phyloP scores from a whole-genome alignment of 2,113 vertebrate species.

The Rhea americana region DNA sequence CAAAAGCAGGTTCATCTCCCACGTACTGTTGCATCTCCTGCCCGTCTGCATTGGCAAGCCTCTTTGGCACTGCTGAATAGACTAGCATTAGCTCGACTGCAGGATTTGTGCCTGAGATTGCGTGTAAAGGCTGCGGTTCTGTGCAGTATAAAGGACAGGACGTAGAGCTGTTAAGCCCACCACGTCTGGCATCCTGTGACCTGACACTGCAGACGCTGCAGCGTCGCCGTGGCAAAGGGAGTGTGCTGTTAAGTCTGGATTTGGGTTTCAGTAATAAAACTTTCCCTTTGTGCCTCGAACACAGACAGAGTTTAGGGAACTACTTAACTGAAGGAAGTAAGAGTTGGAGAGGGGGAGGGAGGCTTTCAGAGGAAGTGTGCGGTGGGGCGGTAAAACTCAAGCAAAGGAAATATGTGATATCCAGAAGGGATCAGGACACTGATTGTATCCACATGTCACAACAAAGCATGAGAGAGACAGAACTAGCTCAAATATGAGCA shows the following conservation, averaged over 20 bases:
- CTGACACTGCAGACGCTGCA: not conserved
- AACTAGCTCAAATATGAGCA: not conserved
- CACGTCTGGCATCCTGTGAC: not conserved
- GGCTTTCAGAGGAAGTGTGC: constrained; percentile 11
- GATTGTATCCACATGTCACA: constrained; percentile 37
- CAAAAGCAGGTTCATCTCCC: not conserved
- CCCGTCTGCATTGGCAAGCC: not conserved
- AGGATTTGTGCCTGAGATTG: not conserved
- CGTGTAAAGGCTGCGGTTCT: not conserved
- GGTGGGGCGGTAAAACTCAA: not conserved
- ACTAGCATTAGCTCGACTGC: not conserved
- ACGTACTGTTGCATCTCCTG: not conserved
- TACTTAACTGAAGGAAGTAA: not conserved
- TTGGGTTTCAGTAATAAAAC: not conserved
- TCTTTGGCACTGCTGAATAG: not conserved
- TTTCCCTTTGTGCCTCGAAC: not conserved
- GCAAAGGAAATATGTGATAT: constrained; percentile 17
- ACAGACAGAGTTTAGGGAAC: not conserved
- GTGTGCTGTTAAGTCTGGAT: not conserved
- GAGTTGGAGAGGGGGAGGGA: not conserved
- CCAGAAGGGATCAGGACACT: not conserved
- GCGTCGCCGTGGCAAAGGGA: not conserved
- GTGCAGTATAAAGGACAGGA: not conserved
- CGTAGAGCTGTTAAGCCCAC: not conserved
- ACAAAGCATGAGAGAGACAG: not conserved